phyloP scores from a whole-genome alignment of 2,797 vertebrate species.

The Typhlichthys subterraneus region DNA sequence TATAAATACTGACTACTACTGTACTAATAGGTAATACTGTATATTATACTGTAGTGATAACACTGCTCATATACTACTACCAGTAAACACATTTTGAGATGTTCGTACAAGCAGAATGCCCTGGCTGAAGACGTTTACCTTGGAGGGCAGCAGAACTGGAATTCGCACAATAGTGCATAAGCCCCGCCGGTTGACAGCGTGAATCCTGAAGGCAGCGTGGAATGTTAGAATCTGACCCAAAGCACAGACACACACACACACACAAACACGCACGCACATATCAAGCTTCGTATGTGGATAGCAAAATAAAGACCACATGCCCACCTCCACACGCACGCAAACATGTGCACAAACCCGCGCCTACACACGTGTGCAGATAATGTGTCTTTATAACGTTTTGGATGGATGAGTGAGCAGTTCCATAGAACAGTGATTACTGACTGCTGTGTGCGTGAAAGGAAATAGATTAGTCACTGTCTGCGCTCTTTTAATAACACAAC shows the following conservation, averaged over 20 bases:
- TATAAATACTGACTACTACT: too few relatives aligned
- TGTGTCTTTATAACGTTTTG: conserved; percentile 69
- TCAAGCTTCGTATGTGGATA: neutral
- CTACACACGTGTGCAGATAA: conserved; percentile 49
- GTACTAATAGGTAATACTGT: too few relatives aligned
- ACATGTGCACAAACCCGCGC: conserved; percentile 14
- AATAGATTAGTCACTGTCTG: conserved; percentile 73
- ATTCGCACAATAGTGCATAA: conserved; percentile 68
- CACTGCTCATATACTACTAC: neutral
- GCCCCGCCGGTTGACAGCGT: conserved; percentile 63
- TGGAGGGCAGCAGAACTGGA: conserved; percentile 33
- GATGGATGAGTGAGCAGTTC: conserved; percentile 66
- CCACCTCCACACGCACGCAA: conserved; percentile 9
- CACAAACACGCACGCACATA: neutral
- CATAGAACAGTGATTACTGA: conserved; percentile 67
- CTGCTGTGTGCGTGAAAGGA: conserved; percentile 64
- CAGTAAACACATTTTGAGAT: conserved; percentile 14
- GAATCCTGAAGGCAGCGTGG: conserved; percentile 45
- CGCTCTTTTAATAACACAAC: conserved; percentile 70
- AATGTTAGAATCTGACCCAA: conserved; percentile 22
- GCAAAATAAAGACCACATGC: conserved; percentile 7
- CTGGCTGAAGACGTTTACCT: conserved; percentile 32
- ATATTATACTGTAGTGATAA: too few relatives aligned
- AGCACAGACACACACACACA: conserved; percentile 3
- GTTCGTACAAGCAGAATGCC: conserved; percentile 28